Conservation (phyloP, 2,888 invertebrate species). For the Drosophila borborema region DNA sequence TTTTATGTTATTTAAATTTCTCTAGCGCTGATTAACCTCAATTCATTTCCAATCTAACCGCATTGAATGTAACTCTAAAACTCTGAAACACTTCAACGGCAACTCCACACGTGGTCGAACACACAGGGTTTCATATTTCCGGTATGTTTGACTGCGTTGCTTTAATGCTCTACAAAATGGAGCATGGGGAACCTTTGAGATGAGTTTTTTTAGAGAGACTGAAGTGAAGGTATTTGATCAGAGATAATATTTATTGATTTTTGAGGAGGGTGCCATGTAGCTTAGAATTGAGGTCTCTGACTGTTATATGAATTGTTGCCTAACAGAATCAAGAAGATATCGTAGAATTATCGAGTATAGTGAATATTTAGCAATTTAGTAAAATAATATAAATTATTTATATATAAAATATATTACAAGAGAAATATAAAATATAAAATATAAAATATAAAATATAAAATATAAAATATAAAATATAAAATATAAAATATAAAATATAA, state of each 20-base stretch:
- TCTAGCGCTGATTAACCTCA: constrained; percentile 57
- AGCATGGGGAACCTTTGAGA: background rate
- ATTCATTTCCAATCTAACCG: constrained; percentile 54
- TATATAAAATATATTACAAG: no score
- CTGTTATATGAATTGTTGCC: background rate
- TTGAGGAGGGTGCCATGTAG: background rate
- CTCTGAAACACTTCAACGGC: constrained; percentile 44
- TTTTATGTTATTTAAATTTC: constrained; percentile 47
- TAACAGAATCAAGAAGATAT: no score
- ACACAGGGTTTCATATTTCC: constrained; percentile 60
- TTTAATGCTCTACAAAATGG: background rate
- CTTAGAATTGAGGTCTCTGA: background rate
- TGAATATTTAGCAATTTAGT: no score
- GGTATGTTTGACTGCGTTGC: constrained; percentile 31
- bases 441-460: no score
- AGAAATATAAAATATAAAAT: no score
- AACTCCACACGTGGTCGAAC: constrained; percentile 47
- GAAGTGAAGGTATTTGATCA: background rate
- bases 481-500: no score
- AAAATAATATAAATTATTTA: no score
- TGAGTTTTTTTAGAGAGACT: background rate
- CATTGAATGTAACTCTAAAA: constrained; percentile 55
- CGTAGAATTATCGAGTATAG: no score
- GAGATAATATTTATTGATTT: background rate
- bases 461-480: no score